These are phyloP conservation scores for Troides aeacus DNA, from an alignment of 2,888 invertebrate genomes.

Conservation along the genomic window DNA sequence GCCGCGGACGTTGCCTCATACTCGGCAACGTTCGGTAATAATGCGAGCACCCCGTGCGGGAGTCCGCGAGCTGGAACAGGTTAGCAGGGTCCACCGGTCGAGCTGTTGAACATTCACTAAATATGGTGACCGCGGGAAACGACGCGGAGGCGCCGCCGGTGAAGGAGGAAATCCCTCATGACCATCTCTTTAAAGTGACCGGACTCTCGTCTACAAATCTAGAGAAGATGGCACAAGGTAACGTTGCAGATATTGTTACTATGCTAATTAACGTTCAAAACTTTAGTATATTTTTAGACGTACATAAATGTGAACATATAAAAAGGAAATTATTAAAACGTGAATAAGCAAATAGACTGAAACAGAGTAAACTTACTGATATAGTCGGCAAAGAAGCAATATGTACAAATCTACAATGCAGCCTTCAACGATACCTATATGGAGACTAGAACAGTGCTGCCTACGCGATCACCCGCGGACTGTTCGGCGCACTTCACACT, in stretches of 20 bases:
- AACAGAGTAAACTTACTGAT: too few relatives aligned
- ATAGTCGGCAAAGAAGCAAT: too few relatives aligned
- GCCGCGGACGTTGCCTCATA: conserved; percentile 32
- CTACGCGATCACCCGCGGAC: too few relatives aligned
- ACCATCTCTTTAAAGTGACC: conserved; percentile 67
- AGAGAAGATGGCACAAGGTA: conserved; percentile 70
- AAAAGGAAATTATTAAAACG: too few relatives aligned
- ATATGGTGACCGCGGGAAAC: conserved; percentile 48
- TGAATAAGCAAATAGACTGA: too few relatives aligned
- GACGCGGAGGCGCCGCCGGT: conserved; percentile 49
- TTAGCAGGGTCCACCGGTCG: not conserved
- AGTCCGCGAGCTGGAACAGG: not conserved
- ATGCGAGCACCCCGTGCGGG: conserved; percentile 29
- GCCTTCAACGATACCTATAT: too few relatives aligned
- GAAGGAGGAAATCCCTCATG: conserved; percentile 65
- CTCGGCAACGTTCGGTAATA: conserved; percentile 27
- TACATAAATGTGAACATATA: too few relatives aligned
- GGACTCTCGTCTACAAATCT: conserved; percentile 65
- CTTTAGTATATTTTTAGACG: too few relatives aligned
- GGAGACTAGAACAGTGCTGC: too few relatives aligned
- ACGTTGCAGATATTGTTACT: not conserved
- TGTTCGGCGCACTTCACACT: too few relatives aligned
- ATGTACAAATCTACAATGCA: too few relatives aligned
- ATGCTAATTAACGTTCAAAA: too few relatives aligned
- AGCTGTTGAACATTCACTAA: conserved; percentile 13